Evolutionary conservation across 2,888 invertebrate genomes (phyloP).

Genomic region (Ophioninae sp.): DNA sequence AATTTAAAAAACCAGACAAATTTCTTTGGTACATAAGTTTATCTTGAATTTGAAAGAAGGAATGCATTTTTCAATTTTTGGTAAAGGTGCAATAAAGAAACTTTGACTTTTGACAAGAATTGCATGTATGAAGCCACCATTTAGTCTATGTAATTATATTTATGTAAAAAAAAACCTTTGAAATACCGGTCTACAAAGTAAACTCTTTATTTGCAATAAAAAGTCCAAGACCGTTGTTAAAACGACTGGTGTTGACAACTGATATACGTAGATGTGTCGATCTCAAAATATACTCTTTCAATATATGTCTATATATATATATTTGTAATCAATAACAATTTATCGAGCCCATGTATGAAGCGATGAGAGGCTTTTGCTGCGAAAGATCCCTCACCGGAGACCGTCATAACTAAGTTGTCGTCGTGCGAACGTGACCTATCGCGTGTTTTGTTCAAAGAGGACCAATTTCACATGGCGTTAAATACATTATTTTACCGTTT

Average conservation of each 20-base stretch:
- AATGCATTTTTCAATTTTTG: no score
- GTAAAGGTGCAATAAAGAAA: no score
- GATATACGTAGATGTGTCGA: not conserved
- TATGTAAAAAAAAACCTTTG: not conserved
- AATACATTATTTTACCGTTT: conserved; percentile 70
- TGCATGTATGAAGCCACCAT: no score
- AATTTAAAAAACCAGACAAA: no score
- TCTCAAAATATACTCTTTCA: not conserved
- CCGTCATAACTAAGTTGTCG: conserved; percentile 71
- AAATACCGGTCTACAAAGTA: no score
- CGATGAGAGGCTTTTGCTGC: conserved; percentile 15
- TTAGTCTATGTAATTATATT: not conserved
- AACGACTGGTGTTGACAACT: not conserved
- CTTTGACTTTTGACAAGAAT: no score
- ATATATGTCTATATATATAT: not conserved
- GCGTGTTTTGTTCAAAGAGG: conserved; percentile 72
- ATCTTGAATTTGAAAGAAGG: no score
- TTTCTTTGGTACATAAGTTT: no score
- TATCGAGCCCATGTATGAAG: not conserved
- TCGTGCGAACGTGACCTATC: conserved; percentile 68
- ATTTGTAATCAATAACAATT: conserved; percentile 36
- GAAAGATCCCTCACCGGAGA: conserved; percentile 64
- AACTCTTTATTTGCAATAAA: not conserved
- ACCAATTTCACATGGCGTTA: conserved; percentile 75
- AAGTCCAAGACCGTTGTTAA: not conserved